Conservation (phyloP, 1,140 invertebrate species). For the Drosophila tani region DNA sequence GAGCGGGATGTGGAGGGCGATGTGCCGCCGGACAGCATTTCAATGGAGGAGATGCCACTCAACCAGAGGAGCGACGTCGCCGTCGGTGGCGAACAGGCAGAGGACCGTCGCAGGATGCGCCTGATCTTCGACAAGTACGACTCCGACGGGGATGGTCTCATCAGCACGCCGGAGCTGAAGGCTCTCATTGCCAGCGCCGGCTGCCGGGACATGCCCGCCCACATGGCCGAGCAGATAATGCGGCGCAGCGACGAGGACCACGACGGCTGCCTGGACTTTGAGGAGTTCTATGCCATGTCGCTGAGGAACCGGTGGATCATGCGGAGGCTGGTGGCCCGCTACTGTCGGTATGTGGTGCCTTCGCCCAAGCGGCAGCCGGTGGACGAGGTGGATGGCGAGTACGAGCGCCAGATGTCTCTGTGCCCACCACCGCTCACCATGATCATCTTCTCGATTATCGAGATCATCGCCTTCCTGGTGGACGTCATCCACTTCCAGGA, state of each 20-base stretch:
- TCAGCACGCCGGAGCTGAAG: slow-evolving; percentile 90
- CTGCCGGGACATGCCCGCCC: slow-evolving; percentile 90
- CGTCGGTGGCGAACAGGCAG: background rate
- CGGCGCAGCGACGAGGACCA: slow-evolving; percentile 89
- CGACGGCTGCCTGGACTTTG: slow-evolving; percentile 90
- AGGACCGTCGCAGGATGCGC: slow-evolving; percentile 2
- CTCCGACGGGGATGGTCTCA: slow-evolving; percentile 89
- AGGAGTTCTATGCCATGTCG: slow-evolving; percentile 93
- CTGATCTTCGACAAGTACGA: slow-evolving; percentile 87
- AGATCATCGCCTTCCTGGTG: slow-evolving; percentile 89
- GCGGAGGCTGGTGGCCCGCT: slow-evolving; percentile 87
- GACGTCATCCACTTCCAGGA: slow-evolving; percentile 87
- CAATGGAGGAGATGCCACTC: slow-evolving; percentile 9
- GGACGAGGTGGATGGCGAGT: slow-evolving; percentile 89
- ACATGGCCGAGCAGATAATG: slow-evolving; percentile 90
- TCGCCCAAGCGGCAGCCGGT: slow-evolving; percentile 85
- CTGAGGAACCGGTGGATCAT: slow-evolving; percentile 87
- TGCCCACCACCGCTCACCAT: slow-evolving; percentile 94
- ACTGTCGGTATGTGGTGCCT: slow-evolving; percentile 86
- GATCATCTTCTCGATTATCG: slow-evolving; percentile 90
- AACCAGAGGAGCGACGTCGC: too few relatives aligned
- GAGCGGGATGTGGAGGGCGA: slow-evolving; percentile 1
- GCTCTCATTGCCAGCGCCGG: slow-evolving; percentile 87
- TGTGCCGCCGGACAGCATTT: slow-evolving; percentile 6
- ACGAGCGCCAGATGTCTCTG: slow-evolving; percentile 94